Evolutionary conservation across 92 coral and sea anemone species (phyloP).

Genomic region (Nematostella vectensis): DNA sequence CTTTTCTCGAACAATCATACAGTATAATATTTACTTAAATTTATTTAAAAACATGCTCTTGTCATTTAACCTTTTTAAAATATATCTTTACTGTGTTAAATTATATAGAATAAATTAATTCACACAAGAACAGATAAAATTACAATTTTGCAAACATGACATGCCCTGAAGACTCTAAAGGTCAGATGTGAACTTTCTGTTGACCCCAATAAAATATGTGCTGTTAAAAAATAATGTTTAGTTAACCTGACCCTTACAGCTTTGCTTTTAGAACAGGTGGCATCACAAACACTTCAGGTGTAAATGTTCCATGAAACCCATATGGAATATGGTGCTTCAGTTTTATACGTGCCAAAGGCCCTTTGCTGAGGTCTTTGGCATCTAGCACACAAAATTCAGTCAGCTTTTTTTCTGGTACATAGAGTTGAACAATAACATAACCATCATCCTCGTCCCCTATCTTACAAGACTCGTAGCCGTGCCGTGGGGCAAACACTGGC

Average conservation of each 20-base stretch:
- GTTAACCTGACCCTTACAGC: slow-evolving; percentile 19
- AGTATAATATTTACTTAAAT: no score
- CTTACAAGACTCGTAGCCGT: slow-evolving; percentile 70
- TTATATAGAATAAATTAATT: no score
- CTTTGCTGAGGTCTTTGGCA: slow-evolving; percentile 78
- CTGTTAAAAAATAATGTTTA: no score
- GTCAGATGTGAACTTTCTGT: no score
- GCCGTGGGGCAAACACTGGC: slow-evolving; percentile 77
- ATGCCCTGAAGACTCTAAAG: no score
- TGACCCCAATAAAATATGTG: no score
- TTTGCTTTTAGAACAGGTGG: slow-evolving; percentile 33
- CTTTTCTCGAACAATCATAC: no score
- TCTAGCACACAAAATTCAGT: slow-evolving; percentile 82
- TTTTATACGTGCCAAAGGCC: slow-evolving; percentile 64
- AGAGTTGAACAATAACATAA: slow-evolving; percentile 79
- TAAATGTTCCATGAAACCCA: slow-evolving; percentile 86
- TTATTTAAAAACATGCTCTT: no score
- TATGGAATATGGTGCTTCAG: slow-evolving; percentile 81
- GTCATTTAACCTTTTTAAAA: no score
- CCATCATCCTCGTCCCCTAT: slow-evolving; percentile 89
- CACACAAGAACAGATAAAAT: no score
- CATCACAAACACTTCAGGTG: slow-evolving; percentile 56
- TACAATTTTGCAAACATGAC: no score
- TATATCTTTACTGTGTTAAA: no score
- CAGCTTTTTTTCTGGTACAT: slow-evolving; percentile 68